Base-by-base conservation (phyloP, 2,888 invertebrate species). In the Philaethria dido region DNA sequence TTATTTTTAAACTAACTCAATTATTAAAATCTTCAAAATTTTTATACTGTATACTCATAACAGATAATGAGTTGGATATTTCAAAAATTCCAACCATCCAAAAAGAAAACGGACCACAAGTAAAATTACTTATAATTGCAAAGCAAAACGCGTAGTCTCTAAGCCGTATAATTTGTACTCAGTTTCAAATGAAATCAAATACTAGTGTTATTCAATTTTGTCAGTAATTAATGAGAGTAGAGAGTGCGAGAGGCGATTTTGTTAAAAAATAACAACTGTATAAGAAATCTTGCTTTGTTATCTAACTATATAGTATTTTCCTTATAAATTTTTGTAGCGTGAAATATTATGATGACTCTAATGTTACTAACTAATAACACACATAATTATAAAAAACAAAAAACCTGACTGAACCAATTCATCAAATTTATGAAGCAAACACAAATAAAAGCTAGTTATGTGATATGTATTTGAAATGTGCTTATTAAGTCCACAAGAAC, bases 201-300 rank as follows among this genome's bases (percentile, higher is more conserved):
- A 66, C 61, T 52, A 13, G 52, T 39, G 16, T 57, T 62, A 64
- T 57, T 52, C 52, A 60, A 66, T 69, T 39, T 57, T 39, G 22
- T 66, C 9, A 42, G 66, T 61, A 66, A 69, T 66, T 66, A 69
- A 68, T 44, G n/a, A 39, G 54, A 42, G 29, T 52, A 52, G 66
- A 64, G 69, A 69, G 66, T 66, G 66, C 60, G 16, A n/a, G n/a
- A n/a, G n/a, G 66, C 33, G 4, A 18, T 64, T 63, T 63, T 16
- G 11, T 42, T 44, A 36, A 45, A 68, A 59, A 42, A 57, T 9
- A 39, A 42, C 16, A 20, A 39, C 8, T 6, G 20, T 33, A 25
- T 22, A 42, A 57, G 42, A 60, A 44, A 14, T 25, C n/a, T 29
- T 9, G 25, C 42, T 29, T 45, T 45, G 25, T 59, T 61, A 61